These are phyloP conservation scores for Megathymus violae DNA, from an alignment of 1,140 invertebrate genomes.

Conservation along the genomic window DNA sequence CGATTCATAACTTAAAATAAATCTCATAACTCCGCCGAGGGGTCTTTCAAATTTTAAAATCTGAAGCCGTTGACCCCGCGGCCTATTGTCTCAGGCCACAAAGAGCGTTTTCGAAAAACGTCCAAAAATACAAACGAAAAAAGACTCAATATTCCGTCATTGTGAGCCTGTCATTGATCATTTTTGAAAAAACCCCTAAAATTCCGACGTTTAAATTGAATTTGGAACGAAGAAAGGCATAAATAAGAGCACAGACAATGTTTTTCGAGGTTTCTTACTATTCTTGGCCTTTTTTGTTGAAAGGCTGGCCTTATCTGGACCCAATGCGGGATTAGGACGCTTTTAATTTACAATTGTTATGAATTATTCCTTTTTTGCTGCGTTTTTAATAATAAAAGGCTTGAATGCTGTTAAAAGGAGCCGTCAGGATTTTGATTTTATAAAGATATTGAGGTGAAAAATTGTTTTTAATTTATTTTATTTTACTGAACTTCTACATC, in stretches of 20 bases:
- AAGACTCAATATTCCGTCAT: constrained; percentile 60
- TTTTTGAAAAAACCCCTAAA: constrained; percentile 61
- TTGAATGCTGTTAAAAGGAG: constrained; percentile 7
- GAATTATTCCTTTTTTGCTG: constrained; percentile 26
- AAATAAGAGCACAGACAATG: constrained; percentile 38
- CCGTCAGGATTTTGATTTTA: not conserved
- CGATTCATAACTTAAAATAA: constrained; percentile 33
- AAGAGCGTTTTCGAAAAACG: constrained; percentile 51
- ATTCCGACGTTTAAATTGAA: constrained; percentile 57
- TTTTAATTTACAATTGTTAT: constrained; percentile 30
- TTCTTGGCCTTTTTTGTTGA: constrained; percentile 28
- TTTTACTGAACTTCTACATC: no score
- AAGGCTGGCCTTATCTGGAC: constrained; percentile 7
- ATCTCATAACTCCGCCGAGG: constrained; percentile 26
- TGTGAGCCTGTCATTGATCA: constrained; percentile 69
- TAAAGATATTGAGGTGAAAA: not conserved
- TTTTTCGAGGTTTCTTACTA: constrained; percentile 40
- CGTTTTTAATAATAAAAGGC: constrained; percentile 15
- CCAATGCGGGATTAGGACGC: constrained; percentile 23
- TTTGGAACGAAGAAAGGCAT: constrained; percentile 49
- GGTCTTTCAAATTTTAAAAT: constrained; percentile 51
- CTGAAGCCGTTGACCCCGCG: constrained; percentile 53
- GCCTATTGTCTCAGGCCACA: constrained; percentile 66
- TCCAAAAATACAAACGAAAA: constrained; percentile 47
- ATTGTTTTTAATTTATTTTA: no score